Evolutionary conservation across 2,888 invertebrate species (phyloP).

Genomic region (Tachystola acroxantha): DNA sequence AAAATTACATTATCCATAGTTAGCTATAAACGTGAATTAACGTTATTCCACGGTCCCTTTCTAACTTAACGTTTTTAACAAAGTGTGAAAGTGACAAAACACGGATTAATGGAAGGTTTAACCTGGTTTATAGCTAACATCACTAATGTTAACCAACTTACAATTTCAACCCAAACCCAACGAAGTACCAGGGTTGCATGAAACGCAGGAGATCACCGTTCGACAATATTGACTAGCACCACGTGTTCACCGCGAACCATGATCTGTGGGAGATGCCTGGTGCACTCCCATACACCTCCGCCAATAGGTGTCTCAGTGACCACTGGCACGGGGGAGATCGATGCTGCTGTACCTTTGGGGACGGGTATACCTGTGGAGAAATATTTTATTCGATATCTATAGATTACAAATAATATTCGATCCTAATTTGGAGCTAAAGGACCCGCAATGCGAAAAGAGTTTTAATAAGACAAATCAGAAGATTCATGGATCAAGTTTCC

Average conservation of each 20-base stretch:
- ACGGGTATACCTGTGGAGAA: conserved; percentile 48
- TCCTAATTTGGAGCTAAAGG: neutral
- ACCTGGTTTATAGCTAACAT: no score
- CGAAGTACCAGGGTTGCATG: neutral
- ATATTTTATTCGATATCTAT: neutral
- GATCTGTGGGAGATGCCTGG: conserved; percentile 82
- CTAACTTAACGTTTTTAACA: no score
- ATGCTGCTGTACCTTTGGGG: conserved; percentile 51
- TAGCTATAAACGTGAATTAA: no score
- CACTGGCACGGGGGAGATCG: conserved; percentile 71
- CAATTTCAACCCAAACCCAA: no score
- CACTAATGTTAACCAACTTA: no score
- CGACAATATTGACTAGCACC: conserved; percentile 72
- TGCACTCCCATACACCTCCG: conserved; percentile 82
- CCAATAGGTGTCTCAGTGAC: conserved; percentile 77
- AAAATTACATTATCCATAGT: no score
- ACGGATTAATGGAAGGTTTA: no score
- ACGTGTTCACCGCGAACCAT: conserved; percentile 88
- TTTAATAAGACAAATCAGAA: no score
- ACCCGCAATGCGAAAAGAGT: no score
- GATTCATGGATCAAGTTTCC: no score
- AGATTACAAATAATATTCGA: neutral
- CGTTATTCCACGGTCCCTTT: no score
- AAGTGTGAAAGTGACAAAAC: no score
- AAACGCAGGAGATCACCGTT: conserved; percentile 27